A percentile compares a stretch with the other conserved stretches of the same genome.
These are phyloP conservation scores for Megamerina dolium DNA, from an alignment of 2,888 invertebrate genomes.

Conservation along the genomic window DNA sequence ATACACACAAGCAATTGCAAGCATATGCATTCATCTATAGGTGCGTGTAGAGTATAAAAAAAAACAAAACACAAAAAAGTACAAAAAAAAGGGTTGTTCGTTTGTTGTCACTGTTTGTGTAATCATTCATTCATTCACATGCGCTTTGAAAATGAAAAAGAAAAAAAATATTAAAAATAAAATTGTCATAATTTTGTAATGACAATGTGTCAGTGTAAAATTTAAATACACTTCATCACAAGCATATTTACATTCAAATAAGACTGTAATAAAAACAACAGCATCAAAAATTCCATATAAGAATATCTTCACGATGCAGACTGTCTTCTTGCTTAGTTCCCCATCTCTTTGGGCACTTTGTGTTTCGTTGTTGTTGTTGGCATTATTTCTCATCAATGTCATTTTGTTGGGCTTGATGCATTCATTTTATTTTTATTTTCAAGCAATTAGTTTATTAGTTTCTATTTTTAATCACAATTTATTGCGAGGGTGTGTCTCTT, in stretches of 20 bases:
- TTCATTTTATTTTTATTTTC: conserved; percentile 15
- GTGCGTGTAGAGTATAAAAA: too few species aligned
- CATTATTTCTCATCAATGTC: too few species aligned
- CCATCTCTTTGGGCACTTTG: not conserved
- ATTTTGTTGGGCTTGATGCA: too few species aligned
- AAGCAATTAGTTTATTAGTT: conserved; percentile 25
- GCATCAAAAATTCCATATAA: too few species aligned
- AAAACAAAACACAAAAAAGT: not conserved
- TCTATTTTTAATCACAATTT: conserved; percentile 14
- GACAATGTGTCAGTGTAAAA: not conserved
- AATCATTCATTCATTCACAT: too few species aligned
- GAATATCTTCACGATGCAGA: not conserved
- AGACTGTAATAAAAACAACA: too few species aligned
- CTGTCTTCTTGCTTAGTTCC: not conserved
- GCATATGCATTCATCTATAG: not conserved
- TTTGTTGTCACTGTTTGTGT: not conserved
- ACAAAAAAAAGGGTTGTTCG: too few species aligned
- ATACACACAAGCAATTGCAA: not conserved
- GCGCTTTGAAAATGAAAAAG: too few species aligned
- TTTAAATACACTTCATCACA: conserved; percentile 2
- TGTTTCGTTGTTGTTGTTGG: not conserved
- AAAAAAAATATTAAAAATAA: not conserved
- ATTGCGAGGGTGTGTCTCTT: not conserved
- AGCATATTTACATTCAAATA: too few species aligned
- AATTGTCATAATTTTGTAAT: conserved; percentile 4